A percentile compares a stretch with the other conserved stretches of the same genome.
These are phyloP conservation scores for Mongoloraphidia duomilia DNA, from an alignment of 2,888 invertebrate genomes.

Conservation along the genomic window DNA sequence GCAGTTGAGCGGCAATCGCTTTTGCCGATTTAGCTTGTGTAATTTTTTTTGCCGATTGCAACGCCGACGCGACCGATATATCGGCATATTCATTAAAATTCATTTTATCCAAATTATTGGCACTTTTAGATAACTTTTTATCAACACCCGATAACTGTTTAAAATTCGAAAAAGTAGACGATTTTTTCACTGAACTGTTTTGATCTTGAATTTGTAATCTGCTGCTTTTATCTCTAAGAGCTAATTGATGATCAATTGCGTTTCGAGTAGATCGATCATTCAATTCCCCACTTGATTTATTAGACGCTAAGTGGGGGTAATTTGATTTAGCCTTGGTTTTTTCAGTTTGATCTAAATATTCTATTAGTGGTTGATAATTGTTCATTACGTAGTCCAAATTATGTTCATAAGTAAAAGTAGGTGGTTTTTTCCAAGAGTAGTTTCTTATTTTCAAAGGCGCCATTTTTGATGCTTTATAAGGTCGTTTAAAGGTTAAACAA, in stretches of 20 bases:
- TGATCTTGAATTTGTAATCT: constrained; percentile 24
- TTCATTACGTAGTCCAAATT: constrained; percentile 75
- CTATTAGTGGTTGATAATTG: constrained; percentile 78
- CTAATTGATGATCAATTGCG: constrained; percentile 14
- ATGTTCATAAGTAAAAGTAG: constrained; percentile 58
- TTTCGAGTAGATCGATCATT: no score
- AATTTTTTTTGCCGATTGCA: constrained; percentile 33
- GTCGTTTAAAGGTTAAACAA: no score
- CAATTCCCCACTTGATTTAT: constrained; percentile 35
- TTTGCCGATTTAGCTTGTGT: constrained; percentile 62
- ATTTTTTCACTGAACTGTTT: no score
- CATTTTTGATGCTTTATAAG: constrained; percentile 23
- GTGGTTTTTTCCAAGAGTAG: constrained; percentile 31
- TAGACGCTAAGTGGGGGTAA: constrained; percentile 53
- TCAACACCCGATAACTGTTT: not conserved
- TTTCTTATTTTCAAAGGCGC: constrained; percentile 34
- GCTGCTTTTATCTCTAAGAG: constrained; percentile 47
- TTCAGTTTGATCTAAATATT: constrained; percentile 61
- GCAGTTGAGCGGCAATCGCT: constrained; percentile 50
- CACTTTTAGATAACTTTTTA: not conserved
- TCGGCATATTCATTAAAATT: not conserved
- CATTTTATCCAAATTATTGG: not conserved
- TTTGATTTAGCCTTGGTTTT: constrained; percentile 23
- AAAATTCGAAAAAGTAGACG: no score
- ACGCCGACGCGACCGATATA: constrained; percentile 23